Percentiles rank a stretch among this genome's conserved stretches.
These are phyloP conservation scores for Mamestra brassicae DNA, from an alignment of 2,888 invertebrate species.

Conservation along the genomic window DNA sequence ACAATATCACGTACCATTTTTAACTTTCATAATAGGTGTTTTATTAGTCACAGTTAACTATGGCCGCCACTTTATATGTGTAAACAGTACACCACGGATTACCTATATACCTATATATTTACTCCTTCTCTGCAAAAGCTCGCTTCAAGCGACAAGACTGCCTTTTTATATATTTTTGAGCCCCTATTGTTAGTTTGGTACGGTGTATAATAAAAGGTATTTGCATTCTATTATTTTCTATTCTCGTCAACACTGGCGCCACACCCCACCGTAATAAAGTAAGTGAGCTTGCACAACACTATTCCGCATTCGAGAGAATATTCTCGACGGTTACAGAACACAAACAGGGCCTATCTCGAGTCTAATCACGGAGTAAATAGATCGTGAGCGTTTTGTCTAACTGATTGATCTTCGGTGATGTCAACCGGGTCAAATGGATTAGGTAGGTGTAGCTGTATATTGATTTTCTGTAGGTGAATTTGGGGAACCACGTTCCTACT, in stretches of 20 bases:
- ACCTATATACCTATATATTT: too few species aligned
- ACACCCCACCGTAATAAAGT: conserved; percentile 47
- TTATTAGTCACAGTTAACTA: too few species aligned
- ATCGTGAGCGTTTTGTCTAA: conserved; percentile 60
- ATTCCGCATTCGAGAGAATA: conserved; percentile 65
- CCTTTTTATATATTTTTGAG: too few species aligned
- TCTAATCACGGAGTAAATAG: conserved; percentile 62
- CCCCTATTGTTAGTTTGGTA: too few species aligned
- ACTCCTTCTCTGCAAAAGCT: too few species aligned
- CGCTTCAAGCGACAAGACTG: too few species aligned
- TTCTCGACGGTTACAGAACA: conserved; percentile 60
- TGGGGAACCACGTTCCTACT: not conserved
- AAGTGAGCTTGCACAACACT: conserved; percentile 64
- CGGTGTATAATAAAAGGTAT: too few species aligned
- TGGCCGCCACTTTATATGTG: too few species aligned
- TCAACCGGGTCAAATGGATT: conserved; percentile 37
- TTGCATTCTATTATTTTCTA: too few species aligned
- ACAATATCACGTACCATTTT: too few species aligned
- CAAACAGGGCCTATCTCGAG: conserved; percentile 56
- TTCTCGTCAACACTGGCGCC: conserved; percentile 49
- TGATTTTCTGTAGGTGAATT: not conserved
- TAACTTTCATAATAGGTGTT: too few species aligned
- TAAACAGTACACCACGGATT: too few species aligned
- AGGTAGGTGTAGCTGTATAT: not conserved
- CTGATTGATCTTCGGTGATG: conserved; percentile 48